phyloP scores from a whole-genome alignment of 2,113 vertebrate species.

The Tonatia bakeri region DNA sequence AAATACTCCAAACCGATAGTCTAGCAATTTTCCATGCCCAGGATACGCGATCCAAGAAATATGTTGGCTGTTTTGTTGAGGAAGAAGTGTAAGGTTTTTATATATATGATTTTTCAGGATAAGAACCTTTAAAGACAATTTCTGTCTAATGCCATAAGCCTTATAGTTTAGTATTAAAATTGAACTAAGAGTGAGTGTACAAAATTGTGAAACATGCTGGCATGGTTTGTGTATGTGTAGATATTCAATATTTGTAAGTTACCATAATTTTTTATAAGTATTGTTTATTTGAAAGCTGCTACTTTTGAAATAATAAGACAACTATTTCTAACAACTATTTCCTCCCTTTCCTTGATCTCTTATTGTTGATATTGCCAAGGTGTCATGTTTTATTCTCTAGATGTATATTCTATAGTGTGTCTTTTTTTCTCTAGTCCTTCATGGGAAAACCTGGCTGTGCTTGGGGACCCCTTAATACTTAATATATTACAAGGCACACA shows the following conservation, averaged over 20 bases:
- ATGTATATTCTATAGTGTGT: not conserved
- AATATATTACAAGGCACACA: not conserved
- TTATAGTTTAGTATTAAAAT: not conserved
- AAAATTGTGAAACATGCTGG: not conserved
- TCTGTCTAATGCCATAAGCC: not conserved
- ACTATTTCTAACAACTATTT: not conserved
- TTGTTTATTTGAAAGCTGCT: not conserved
- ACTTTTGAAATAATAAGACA: not conserved
- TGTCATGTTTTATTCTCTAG: not conserved
- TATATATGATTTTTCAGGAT: conserved; percentile 5
- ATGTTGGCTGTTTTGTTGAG: conserved; percentile 8
- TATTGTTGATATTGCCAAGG: not conserved
- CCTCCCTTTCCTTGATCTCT: not conserved
- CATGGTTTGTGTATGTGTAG: not conserved
- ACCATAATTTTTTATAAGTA: not conserved
- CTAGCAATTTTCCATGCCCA: conserved; percentile 49
- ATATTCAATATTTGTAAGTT: not conserved
- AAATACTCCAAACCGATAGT: conserved; percentile 46
- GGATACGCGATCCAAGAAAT: conserved; percentile 1
- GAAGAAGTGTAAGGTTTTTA: not conserved
- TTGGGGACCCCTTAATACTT: not conserved
- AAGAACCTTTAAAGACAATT: not conserved
- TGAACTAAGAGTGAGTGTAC: not conserved
- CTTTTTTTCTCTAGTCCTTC: not conserved
- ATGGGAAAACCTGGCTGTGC: not conserved